Evolutionary conservation across 2,113 vertebrate genomes (phyloP), one percentile per base, ranked within the genome.

Genomic region (Erinaceus europaeus): DNA sequence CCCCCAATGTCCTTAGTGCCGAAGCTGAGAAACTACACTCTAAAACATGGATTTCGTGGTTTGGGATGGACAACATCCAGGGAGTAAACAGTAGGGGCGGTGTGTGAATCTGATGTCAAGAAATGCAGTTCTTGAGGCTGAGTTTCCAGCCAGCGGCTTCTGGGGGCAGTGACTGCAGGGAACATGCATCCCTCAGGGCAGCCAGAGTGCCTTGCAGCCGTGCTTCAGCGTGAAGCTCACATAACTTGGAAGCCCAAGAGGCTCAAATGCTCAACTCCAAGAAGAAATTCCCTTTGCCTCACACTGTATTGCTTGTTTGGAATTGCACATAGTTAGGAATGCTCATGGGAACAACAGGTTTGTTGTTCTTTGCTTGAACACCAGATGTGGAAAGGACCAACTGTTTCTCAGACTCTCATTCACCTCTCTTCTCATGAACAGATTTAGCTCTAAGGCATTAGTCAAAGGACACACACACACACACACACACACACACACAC

Each of bases 161-260:
- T 48, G 65, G 17, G 20, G 29, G 25, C 17, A 32, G 34, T 6
- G 10, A 27, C 6, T 32, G 9, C 65, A 57, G 84, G 55, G 32
- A 71, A 81, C 2, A 1, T 27, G 10, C 0, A 4, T 83, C 57
- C 13, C 14, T 68, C 38, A 57, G 3, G 9, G 44, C 65, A 53
- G 25, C 34, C 17, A 4, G 76, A 55, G 57, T 50, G 38, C 52
- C 57, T 74, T 34, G 0, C n/a, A 27, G 78, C 46, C 67, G 42
- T 6, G 46, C 2, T 44, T 72, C 62, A 38, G 59, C 48, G 83
- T 38, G 27, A 79, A 69, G 14, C 7, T 44, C 4, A 34, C 5
- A 1, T 90, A 76, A 93, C n/a, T 87, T 57, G 87, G 81, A 93
- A 64, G 52, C 38, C 59, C 10, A 5, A 57, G 73, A 74, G 79